Evolutionary conservation across 2,113 vertebrate species (phyloP).

Genomic region (Alexandromys fortis): DNA sequence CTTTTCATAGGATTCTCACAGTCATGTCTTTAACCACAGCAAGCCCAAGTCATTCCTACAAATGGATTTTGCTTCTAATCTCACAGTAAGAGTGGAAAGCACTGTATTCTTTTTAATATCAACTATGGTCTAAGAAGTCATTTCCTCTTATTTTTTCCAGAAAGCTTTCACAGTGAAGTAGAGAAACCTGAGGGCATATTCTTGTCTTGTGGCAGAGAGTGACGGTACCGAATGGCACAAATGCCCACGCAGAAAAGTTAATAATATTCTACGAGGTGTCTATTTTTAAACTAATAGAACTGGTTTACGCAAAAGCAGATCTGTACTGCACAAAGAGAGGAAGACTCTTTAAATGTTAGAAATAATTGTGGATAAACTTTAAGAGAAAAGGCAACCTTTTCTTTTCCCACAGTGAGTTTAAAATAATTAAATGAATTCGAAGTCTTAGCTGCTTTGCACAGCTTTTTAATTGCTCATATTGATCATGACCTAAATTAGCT

Average conservation of each 20-base stretch:
- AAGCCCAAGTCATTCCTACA: background rate
- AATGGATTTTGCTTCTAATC: background rate
- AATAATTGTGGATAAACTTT: slow-evolving; percentile 54
- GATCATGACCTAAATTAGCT: slow-evolving; percentile 65
- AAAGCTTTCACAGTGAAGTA: slow-evolving; percentile 25
- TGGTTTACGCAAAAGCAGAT: slow-evolving; percentile 61
- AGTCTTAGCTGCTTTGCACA: slow-evolving; percentile 31
- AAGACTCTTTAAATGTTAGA: slow-evolving; percentile 51
- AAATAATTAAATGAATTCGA: slow-evolving; percentile 60
- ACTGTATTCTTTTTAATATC: background rate
- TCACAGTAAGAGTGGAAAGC: background rate
- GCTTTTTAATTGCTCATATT: slow-evolving; percentile 63
- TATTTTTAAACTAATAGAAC: slow-evolving; percentile 75
- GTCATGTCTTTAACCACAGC: background rate
- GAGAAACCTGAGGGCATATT: slow-evolving; percentile 60
- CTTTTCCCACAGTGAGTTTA: slow-evolving; percentile 41
- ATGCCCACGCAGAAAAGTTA: slow-evolving; percentile 69
- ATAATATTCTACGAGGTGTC: slow-evolving; percentile 69
- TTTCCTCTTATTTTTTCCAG: slow-evolving; percentile 40
- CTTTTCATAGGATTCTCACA: background rate
- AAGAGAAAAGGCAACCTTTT: slow-evolving; percentile 57
- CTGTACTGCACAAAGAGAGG: slow-evolving; percentile 14
- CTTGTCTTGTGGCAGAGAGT: slow-evolving; percentile 52
- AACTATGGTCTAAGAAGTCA: background rate
- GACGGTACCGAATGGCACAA: slow-evolving; percentile 51